Percentiles rank a stretch among this genome's conserved stretches.
These are phyloP conservation scores for Sphaerodactylus townsendi DNA, from an alignment of 2,113 vertebrate genomes.

Conservation along the genomic window DNA sequence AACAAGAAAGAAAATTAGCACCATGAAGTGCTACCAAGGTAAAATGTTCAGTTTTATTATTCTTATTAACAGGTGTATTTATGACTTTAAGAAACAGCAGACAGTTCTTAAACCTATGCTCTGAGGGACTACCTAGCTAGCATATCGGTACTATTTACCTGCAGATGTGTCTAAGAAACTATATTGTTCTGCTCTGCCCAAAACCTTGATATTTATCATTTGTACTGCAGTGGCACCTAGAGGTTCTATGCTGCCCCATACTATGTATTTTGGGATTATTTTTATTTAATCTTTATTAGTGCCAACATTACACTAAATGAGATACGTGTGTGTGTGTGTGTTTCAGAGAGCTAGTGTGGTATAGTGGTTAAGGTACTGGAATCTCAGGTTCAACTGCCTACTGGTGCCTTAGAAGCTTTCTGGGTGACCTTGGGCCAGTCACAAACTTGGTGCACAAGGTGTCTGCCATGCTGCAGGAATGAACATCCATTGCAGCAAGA, in stretches of 20 bases:
- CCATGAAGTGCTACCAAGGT: slow-evolving; percentile 44
- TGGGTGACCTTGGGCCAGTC: too few species aligned
- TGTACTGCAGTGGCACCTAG: slow-evolving; percentile 9
- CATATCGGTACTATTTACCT: background rate
- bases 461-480: too few species aligned
- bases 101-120: slow-evolving; percentile 7
- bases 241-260: background rate
- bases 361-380: too few species aligned
- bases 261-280: background rate
- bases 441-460: too few species aligned
- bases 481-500: too few species aligned
- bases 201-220: background rate
- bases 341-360: too few species aligned
- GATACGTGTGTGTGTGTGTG: background rate
- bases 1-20: background rate
- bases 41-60: background rate
- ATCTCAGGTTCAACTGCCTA: too few species aligned
- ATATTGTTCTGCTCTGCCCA: background rate
- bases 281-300: background rate
- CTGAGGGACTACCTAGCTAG: background rate
- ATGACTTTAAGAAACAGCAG: accelerated
- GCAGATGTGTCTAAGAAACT: background rate
- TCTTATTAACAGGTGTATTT: slow-evolving; percentile 35
- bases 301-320: background rate
- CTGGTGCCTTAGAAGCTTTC: too few species aligned